Percentiles rank a stretch among this genome's conserved stretches.
phyloP scores from a whole-genome alignment of 2,113 vertebrate species.

The Meriones unguiculatus region DNA sequence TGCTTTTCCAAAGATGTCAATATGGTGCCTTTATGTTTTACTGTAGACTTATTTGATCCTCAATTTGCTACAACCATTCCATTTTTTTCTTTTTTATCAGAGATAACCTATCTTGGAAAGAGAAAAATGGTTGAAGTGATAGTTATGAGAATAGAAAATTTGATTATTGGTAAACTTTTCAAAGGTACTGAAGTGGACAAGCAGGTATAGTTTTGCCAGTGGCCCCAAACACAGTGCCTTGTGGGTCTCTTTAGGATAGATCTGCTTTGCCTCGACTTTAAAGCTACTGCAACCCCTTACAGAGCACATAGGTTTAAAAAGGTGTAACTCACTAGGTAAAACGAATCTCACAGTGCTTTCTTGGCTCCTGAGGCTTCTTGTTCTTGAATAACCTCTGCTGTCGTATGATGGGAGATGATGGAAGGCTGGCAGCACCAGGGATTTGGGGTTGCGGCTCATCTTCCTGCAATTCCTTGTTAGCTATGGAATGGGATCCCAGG shows the following conservation, averaged over 20 bases:
- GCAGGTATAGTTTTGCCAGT: neutral
- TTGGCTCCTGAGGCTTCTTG: neutral
- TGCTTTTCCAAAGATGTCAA: slow-evolving; percentile 21
- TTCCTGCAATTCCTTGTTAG: slow-evolving; percentile 46
- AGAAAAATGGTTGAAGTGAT: neutral
- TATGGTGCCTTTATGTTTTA: neutral
- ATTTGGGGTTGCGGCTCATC: slow-evolving; percentile 60
- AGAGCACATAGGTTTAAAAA: neutral
- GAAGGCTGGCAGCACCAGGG: slow-evolving; percentile 58
- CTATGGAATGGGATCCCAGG: slow-evolving; percentile 37
- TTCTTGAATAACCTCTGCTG: slow-evolving; percentile 36
- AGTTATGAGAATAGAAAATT: slow-evolving; percentile 18
- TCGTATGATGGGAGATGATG: slow-evolving; percentile 57
- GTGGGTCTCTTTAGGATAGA: neutral
- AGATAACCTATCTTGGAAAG: slow-evolving; percentile 28
- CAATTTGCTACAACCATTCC: neutral
- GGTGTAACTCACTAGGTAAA: neutral
- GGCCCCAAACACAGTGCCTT: neutral
- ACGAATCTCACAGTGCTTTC: neutral
- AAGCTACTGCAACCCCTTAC: neutral
- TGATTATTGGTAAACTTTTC: neutral
- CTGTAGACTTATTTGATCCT: neutral
- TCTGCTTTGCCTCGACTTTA: slow-evolving; percentile 8
- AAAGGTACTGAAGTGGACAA: neutral
- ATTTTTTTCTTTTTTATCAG: neutral